phyloP scores from a whole-genome alignment of 2,113 vertebrate genomes.

The Dendrocopos noguchii region DNA sequence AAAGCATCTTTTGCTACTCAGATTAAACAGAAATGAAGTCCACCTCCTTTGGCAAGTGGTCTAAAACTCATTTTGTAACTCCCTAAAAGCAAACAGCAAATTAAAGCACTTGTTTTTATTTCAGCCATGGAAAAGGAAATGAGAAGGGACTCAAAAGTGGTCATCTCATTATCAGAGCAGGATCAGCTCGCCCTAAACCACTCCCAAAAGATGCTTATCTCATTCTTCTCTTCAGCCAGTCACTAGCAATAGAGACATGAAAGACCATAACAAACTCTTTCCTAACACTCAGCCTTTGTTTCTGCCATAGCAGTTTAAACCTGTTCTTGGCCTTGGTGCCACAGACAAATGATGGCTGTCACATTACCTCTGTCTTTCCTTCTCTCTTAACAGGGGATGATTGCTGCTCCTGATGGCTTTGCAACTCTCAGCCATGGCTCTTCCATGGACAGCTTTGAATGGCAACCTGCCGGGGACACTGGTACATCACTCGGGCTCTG shows the following conservation, averaged over 20 bases:
- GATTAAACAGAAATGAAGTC: conserved; percentile 16
- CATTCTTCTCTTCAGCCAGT: neutral
- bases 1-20: neutral
- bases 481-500: neutral
- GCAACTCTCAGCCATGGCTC: neutral
- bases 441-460: neutral
- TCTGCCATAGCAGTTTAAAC: neutral
- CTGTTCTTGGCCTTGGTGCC: neutral
- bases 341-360: neutral
- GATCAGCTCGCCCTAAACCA: neutral
- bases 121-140: neutral
- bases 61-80: neutral
- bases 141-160: neutral
- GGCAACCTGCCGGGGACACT: neutral
- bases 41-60: neutral
- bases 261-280: neutral
- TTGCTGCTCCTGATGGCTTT: neutral
- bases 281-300: neutral
- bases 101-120: neutral
- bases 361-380: neutral
- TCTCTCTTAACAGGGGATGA: neutral
- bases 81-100: neutral
- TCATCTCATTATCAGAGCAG: neutral
- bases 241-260: neutral
- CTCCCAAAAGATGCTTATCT: neutral